phyloP scores from a whole-genome alignment of 1,140 invertebrate species.

The Adoxophyes honmai region DNA sequence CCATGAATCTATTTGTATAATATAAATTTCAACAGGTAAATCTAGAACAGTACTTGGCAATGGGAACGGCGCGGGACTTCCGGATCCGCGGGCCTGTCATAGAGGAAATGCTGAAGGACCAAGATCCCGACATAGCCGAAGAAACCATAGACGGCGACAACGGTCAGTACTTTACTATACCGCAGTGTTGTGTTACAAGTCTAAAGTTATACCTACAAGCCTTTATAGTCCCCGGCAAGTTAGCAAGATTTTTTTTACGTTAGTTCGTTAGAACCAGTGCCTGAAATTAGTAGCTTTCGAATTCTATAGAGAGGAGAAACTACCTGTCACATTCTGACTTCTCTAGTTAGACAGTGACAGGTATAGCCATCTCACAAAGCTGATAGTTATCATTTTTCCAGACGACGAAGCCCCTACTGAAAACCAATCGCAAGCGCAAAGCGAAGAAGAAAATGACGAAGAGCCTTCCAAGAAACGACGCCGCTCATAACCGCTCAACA shows the following conservation, averaged over 20 bases:
- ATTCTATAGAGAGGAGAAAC: no score
- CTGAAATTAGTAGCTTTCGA: no score
- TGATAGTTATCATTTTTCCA: no score
- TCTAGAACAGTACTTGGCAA: constrained; percentile 74
- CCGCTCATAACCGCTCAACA: no score
- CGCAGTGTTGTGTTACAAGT: no score
- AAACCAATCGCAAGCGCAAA: neutral
- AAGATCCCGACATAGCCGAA: constrained; percentile 19
- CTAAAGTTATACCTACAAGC: no score
- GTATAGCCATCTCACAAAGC: no score
- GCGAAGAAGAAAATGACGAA: constrained; percentile 19
- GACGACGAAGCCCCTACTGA: constrained; percentile 20
- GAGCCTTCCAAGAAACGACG: constrained; percentile 17
- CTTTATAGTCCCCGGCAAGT: no score
- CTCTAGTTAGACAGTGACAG: no score
- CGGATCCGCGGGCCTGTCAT: constrained; percentile 71
- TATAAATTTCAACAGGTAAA: constrained; percentile 35
- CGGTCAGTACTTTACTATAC: constrained; percentile 15
- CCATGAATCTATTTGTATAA: neutral
- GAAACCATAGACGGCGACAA: constrained; percentile 16
- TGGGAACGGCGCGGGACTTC: constrained; percentile 79
- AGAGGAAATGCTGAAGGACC: constrained; percentile 61
- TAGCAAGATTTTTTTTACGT: no score
- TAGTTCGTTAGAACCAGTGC: no score
- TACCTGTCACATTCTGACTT: no score